Conservation (phyloP, 2,888 invertebrate genomes). For the Sericinus montela region DNA sequence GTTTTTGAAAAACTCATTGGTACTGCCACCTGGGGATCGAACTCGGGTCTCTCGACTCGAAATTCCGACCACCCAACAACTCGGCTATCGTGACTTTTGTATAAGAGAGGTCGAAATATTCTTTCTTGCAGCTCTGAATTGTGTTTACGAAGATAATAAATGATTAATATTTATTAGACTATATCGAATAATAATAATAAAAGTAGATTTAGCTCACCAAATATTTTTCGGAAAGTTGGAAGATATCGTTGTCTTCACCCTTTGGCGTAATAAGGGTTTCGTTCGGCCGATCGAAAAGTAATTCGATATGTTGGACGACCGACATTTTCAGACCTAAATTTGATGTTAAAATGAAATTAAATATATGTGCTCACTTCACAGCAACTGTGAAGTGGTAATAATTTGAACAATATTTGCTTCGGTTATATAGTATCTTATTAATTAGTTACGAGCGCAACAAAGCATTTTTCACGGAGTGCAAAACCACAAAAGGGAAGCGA, state of each 20-base stretch:
- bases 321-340: constrained; percentile 39
- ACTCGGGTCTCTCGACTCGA: no score
- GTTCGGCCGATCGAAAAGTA: constrained; percentile 80
- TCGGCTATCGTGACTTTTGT: no score
- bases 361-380: constrained; percentile 48
- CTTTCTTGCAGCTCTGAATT: no score
- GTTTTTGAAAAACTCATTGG: no score
- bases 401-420: background rate
- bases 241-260: constrained; percentile 78
- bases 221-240: constrained; percentile 80
- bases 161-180: no score
- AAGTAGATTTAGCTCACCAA: constrained; percentile 71
- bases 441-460: constrained; percentile 34
- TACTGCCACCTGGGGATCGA: no score
- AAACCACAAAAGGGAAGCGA: constrained; percentile 31
- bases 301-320: constrained; percentile 41
- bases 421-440: constrained; percentile 30
- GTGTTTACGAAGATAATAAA: no score
- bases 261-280: constrained; percentile 82
- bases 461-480: constrained; percentile 29
- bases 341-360: constrained; percentile 15
- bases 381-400: constrained; percentile 59
- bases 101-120: no score
- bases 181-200: no score
- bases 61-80: no score